A percentile compares a stretch with the other conserved stretches of the same genome.
Evolutionary conservation across 1,140 invertebrate species (phyloP).

Genomic region (Argopecten irradians): DNA sequence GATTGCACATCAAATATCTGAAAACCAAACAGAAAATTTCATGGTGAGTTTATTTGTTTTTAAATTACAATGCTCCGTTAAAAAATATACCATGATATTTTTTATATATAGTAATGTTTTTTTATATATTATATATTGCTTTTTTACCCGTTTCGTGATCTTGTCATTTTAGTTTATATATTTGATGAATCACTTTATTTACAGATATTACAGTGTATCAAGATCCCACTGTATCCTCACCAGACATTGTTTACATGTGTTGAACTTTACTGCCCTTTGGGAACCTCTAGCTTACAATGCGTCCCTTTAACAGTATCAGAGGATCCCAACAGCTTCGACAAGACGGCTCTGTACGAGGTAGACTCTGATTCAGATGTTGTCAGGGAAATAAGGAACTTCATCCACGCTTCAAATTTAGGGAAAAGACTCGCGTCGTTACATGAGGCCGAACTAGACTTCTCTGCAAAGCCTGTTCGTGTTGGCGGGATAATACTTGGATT

Average conservation of each 20-base stretch:
- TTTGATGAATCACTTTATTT: no score
- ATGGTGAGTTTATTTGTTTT: neutral
- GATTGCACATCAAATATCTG: neutral
- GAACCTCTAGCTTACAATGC: neutral
- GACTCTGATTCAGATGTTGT: neutral
- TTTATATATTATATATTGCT: no score
- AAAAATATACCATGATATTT: no score
- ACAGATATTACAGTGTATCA: slow-evolving; percentile 30
- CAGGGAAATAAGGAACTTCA: slow-evolving; percentile 38
- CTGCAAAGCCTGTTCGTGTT: slow-evolving; percentile 12
- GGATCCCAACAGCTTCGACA: neutral
- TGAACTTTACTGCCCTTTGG: slow-evolving; percentile 12
- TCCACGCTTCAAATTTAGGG: slow-evolving; percentile 45
- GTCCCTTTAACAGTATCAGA: neutral
- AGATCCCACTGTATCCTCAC: slow-evolving; percentile 15
- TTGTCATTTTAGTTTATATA: no score
- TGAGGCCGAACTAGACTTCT: slow-evolving; percentile 46
- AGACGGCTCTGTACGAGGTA: slow-evolving; percentile 30
- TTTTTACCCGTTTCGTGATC: no score
- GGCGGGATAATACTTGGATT: slow-evolving; percentile 34
- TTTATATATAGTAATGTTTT: no score
- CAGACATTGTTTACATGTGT: slow-evolving; percentile 20
- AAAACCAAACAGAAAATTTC: neutral
- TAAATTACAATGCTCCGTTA: no score
- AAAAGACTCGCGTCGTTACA: slow-evolving; percentile 35